Evolutionary conservation across 2,113 vertebrate species (phyloP), one percentile per base, ranked within the genome.

Genomic region (Epinephelus moara): DNA sequence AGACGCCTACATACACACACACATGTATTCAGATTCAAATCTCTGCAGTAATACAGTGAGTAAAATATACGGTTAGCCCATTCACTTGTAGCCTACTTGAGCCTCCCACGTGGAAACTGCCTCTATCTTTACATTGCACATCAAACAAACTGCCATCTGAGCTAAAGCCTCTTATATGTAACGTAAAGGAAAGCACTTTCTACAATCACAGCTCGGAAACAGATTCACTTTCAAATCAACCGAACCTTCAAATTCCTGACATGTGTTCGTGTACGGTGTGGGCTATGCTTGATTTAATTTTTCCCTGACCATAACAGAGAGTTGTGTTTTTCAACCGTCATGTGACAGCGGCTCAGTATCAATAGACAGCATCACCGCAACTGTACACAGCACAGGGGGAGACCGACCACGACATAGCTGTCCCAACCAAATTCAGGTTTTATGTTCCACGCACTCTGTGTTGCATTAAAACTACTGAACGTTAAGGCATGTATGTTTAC

Each of bases 231-330:
- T 87, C 72, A 88, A 85, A 92, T 90, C 63, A 85, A 88, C 84
- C 89, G 82, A 92, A 83, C 81, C 89, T 91, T 93, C 60, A 92
- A 85, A 93, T 92, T 89, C 82, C 74, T 80, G 78, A 53, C 85
- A 89, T 90, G 88, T 91, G 91, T 87, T 86, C 74, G 82, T 87
- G 62, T 87, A 81, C 68, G 47, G 70, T 85, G 72, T 64, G 82
- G 78, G 53, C 80, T 75, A 47, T 13, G 61, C 84, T 89, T 92
- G 78, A 94, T 94, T 92, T 87, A 69, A 93, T 94, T 92, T 37
- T 90, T 64, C 86, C 77, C 67, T 70, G 67, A 63, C 71, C 88
- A 90, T 89, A 91, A 91, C 81, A 79, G 82, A 79, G 79, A 30
- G 74, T 83, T 90, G 90, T 93, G 86, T 91, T 85, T 84, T 91